A percentile compares a stretch with the other conserved stretches of the same genome.
These are phyloP conservation scores for Damaliscus lunatus DNA, from an alignment of 2,113 vertebrate species.

Conservation along the genomic window DNA sequence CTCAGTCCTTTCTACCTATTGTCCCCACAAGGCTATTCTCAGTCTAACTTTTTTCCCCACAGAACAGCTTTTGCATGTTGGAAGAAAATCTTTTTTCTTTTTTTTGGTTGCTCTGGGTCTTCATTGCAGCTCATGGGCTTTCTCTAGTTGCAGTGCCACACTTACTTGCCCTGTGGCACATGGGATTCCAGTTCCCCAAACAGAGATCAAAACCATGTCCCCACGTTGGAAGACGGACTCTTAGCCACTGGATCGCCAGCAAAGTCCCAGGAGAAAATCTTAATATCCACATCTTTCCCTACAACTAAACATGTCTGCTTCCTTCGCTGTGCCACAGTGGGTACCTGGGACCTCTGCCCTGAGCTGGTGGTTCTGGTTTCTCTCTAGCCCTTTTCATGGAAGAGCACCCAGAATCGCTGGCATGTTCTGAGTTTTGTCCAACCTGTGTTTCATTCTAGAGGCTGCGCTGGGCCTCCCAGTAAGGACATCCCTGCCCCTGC, in stretches of 20 bases:
- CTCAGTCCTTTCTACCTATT: background rate
- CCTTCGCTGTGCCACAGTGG: no score
- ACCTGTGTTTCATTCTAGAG: background rate
- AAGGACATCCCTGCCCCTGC: background rate
- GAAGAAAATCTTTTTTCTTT: background rate
- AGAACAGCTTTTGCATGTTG: background rate
- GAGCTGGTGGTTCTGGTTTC: background rate
- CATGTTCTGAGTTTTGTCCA: background rate
- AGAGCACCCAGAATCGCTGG: background rate
- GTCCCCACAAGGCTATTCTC: background rate
- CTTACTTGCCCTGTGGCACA: background rate
- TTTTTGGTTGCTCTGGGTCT: background rate
- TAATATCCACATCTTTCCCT: background rate
- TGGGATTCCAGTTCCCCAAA: background rate
- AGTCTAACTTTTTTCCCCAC: background rate
- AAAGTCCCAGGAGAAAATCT: background rate
- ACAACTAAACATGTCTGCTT: background rate
- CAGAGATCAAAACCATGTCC: background rate
- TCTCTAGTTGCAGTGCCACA: rapidly evolving
- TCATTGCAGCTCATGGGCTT: background rate
- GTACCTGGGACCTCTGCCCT: background rate
- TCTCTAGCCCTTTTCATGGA: background rate
- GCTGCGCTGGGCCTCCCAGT: background rate
- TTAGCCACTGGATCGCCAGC: background rate
- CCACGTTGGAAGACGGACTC: background rate